Evolutionary conservation across 2,888 invertebrate species (phyloP).

Genomic region (Drosophila robusta): DNA sequence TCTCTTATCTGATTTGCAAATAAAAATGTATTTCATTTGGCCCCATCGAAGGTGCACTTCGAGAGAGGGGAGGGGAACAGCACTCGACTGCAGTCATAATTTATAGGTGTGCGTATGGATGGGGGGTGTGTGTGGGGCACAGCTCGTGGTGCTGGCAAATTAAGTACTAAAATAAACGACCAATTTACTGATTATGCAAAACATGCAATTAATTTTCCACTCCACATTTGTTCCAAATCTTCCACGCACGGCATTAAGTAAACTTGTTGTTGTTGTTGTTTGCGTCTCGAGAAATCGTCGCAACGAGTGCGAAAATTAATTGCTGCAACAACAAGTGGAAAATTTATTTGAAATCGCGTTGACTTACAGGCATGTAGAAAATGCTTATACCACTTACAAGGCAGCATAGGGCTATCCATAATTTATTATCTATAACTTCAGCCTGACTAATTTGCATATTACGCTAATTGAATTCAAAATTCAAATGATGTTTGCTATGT

Average conservation of each 20-base stretch:
- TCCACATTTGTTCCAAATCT: conserved; percentile 53
- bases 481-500: neutral
- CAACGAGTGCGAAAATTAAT: conserved; percentile 65
- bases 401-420: conserved; percentile 8
- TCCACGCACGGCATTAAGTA: conserved; percentile 36
- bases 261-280: conserved; percentile 40
- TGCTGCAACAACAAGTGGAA: conserved; percentile 56
- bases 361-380: conserved; percentile 15
- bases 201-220: conserved; percentile 81
- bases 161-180: conserved; percentile 80
- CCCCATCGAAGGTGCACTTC: conserved; percentile 34
- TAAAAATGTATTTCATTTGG: conserved; percentile 72
- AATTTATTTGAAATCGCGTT: conserved; percentile 53
- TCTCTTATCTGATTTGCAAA: conserved; percentile 77
- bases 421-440: conserved; percentile 42
- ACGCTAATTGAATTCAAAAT: conserved; percentile 1
- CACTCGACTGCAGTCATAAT: conserved; percentile 61
- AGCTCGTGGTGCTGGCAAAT: conserved; percentile 62
- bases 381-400: conserved; percentile 3
- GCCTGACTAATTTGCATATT: conserved; percentile 26
- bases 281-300: conserved; percentile 23
- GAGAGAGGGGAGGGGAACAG: conserved; percentile 16
- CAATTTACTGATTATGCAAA: conserved; percentile 82
- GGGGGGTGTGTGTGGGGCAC: conserved; percentile 1
- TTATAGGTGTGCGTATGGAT: conserved; percentile 54